phyloP scores from a whole-genome alignment of 2,797 vertebrate genomes.

The Enteromius viviparus region DNA sequence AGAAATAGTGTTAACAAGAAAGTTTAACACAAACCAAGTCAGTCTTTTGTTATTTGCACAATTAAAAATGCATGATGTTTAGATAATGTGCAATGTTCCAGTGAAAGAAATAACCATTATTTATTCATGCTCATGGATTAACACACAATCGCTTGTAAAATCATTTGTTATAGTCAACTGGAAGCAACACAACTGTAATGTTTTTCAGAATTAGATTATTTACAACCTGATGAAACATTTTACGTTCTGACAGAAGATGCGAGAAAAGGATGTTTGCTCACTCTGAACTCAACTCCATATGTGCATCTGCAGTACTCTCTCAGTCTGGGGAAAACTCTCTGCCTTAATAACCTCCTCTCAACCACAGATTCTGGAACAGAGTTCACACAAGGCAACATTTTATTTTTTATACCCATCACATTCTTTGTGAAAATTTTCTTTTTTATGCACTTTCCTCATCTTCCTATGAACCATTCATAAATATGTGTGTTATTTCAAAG shows the following conservation, averaged over 20 bases:
- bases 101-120: constrained; percentile 11
- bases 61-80: constrained; percentile 38
- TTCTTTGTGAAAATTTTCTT: not conserved
- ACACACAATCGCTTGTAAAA: constrained; percentile 12
- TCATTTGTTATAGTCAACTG: not conserved
- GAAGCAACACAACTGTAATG: not conserved
- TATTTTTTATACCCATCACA: not conserved
- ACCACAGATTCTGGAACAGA: constrained; percentile 70
- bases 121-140: constrained; percentile 12
- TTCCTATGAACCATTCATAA: not conserved
- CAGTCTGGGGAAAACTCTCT: constrained; percentile 74
- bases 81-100: not conserved
- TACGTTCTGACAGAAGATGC: not conserved
- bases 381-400: not conserved
- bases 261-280: constrained; percentile 61
- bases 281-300: constrained; percentile 77
- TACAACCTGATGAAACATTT: not conserved
- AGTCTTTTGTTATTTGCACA: constrained; percentile 3
- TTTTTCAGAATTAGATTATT: not conserved
- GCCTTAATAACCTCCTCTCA: constrained; percentile 76
- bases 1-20: not conserved
- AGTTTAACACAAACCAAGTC: not conserved
- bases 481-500: not conserved
- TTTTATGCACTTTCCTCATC: not conserved
- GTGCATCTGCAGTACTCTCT: constrained; percentile 73